Percentiles rank a stretch among this genome's conserved stretches.
Conservation (phyloP, 2,113 vertebrate genomes). For the Suncus etruscus region DNA sequence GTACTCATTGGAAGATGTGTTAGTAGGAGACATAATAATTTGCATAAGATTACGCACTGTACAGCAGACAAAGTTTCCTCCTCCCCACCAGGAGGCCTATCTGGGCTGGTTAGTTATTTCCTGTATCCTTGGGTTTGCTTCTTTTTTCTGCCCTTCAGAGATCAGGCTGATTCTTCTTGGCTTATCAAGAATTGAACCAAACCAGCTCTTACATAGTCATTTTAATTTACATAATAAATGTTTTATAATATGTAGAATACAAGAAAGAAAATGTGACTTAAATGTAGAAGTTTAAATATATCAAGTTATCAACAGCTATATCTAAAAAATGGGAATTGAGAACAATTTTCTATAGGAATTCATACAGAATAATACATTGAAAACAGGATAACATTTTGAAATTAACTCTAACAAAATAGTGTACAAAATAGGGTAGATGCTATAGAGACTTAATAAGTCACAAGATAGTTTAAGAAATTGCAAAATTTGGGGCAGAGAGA, state of each 20-base stretch:
- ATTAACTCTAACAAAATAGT: not conserved
- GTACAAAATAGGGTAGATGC: not conserved
- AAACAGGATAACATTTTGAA: not conserved
- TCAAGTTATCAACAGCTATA: not conserved
- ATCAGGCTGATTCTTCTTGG: not conserved
- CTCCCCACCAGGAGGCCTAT: conserved; percentile 55
- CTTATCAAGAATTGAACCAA: not conserved
- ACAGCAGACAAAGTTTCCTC: conserved; percentile 19
- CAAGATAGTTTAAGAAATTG: not conserved
- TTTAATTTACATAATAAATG: not conserved
- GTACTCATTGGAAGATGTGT: conserved; percentile 57
- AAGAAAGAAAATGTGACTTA: not conserved
- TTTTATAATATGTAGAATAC: not conserved
- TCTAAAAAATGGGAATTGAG: not conserved
- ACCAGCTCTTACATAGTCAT: conserved; percentile 49
- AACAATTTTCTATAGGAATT: not conserved
- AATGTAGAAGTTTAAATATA: not conserved
- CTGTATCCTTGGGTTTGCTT: conserved; percentile 6
- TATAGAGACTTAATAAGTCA: not conserved
- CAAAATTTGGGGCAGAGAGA: not conserved
- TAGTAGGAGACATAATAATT: conserved; percentile 63
- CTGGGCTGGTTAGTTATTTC: conserved; percentile 43
- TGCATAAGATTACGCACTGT: conserved; percentile 57
- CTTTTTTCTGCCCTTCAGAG: conserved; percentile 34
- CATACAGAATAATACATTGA: not conserved